phyloP scores from a whole-genome alignment of 2,797 vertebrate genomes.

The Centropyge bicolor region DNA sequence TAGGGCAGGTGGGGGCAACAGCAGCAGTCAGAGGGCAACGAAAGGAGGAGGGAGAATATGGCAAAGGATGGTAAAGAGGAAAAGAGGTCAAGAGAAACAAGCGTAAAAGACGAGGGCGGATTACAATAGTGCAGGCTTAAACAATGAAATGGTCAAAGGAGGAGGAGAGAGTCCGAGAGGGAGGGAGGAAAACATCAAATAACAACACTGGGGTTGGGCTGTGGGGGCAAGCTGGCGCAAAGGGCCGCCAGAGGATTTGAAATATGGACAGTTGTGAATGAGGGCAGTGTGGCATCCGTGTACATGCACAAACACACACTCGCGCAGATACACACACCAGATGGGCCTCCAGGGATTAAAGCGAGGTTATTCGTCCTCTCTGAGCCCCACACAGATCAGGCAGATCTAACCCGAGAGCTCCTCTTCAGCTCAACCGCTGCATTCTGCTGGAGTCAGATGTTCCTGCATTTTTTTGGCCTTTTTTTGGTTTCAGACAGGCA shows the following conservation, averaged over 20 bases:
- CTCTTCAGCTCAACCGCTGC: constrained; percentile 46
- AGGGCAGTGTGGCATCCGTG: constrained; percentile 70
- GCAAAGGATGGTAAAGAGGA: constrained; percentile 13
- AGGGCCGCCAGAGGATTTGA: constrained; percentile 66
- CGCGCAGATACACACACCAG: constrained; percentile 58
- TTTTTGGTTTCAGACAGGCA: constrained; percentile 10
- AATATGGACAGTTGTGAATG: constrained; percentile 76
- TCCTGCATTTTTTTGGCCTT: background rate
- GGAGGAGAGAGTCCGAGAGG: constrained; percentile 19
- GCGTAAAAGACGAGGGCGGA: constrained; percentile 26
- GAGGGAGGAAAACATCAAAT: constrained; percentile 39
- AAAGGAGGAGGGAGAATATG: background rate
- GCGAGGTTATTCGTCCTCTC: constrained; percentile 61
- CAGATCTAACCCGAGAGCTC: constrained; percentile 50
- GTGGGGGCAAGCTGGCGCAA: constrained; percentile 24
- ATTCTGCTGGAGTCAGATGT: constrained; percentile 24
- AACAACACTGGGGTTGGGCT: constrained; percentile 44
- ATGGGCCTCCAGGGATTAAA: constrained; percentile 78
- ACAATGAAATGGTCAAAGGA: constrained; percentile 66
- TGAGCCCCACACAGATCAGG: constrained; percentile 50
- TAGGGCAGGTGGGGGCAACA: background rate
- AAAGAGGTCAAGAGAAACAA: constrained; percentile 39
- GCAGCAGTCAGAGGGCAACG: background rate
- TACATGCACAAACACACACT: constrained; percentile 15
- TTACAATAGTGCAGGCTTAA: constrained; percentile 28